phyloP scores from a whole-genome alignment of 2,113 vertebrate species.

The Larimichthys crocea region DNA sequence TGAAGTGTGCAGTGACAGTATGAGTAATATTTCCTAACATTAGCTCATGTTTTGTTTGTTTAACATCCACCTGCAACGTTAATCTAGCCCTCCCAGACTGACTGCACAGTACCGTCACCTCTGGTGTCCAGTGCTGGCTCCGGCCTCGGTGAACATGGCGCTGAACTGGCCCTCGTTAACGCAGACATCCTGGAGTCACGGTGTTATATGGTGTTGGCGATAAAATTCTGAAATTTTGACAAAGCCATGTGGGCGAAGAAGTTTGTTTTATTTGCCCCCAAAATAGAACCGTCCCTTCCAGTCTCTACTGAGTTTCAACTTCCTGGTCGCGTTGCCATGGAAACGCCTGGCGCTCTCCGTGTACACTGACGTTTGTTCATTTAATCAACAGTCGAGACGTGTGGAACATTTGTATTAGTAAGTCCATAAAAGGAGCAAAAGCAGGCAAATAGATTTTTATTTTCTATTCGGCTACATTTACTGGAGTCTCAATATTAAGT shows the following conservation, averaged over 20 bases:
- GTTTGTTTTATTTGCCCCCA: background rate
- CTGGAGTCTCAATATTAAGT: too few species aligned
- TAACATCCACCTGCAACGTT: background rate
- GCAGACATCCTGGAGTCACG: conserved; percentile 50
- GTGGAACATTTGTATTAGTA: too few species aligned
- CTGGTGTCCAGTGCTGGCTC: background rate
- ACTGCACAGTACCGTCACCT: conserved; percentile 37
- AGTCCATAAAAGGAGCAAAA: too few species aligned
- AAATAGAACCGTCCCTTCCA: background rate
- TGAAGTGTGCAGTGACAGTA: background rate
- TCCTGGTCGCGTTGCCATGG: conserved; percentile 64
- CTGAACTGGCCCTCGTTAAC: conserved; percentile 39
- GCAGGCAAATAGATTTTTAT: too few species aligned
- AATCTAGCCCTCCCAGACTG: background rate
- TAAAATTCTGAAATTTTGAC: background rate
- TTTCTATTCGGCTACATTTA: too few species aligned
- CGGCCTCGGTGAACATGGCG: conserved; percentile 33
- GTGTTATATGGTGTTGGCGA: background rate
- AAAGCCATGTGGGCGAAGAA: background rate
- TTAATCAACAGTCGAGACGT: background rate
- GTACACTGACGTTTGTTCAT: background rate
- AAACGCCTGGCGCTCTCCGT: conserved; percentile 11
- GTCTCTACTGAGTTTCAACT: conserved; percentile 13
- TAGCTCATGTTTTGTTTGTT: background rate
- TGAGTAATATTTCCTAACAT: background rate